These are phyloP conservation scores for Narcine bancroftii DNA, from an alignment of 2,113 vertebrate species.

Conservation along the genomic window DNA sequence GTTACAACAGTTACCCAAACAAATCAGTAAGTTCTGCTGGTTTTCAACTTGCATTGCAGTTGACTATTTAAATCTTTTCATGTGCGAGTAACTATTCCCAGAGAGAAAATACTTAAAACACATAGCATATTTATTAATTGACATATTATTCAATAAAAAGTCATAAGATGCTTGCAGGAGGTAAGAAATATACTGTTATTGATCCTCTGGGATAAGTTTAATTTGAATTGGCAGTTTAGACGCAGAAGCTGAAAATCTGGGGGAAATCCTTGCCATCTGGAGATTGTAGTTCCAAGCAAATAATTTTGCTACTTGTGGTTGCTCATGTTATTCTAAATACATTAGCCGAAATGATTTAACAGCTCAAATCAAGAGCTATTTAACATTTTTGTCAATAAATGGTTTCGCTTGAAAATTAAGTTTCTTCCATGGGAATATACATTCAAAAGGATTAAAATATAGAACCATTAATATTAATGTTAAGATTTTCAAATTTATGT, in stretches of 20 bases:
- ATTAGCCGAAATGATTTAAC: background rate
- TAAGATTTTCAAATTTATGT: background rate
- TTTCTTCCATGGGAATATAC: background rate
- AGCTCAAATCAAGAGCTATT: background rate
- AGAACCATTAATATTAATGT: background rate
- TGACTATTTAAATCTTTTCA: background rate
- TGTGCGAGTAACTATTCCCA: background rate
- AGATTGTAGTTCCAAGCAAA: background rate
- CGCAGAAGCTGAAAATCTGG: background rate
- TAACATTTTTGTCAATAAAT: background rate
- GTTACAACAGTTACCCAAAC: background rate
- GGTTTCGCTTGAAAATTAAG: background rate
- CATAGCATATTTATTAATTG: conserved; percentile 8
- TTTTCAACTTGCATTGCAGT: background rate
- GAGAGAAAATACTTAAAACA: conserved; percentile 9
- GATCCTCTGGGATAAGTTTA: background rate
- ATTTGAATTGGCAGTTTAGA: conserved; percentile 11
- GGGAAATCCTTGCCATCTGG: conserved; percentile 19
- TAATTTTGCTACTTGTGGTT: background rate
- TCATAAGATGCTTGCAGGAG: background rate
- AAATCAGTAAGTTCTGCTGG: background rate
- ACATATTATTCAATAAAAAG: conserved; percentile 4
- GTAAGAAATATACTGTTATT: background rate
- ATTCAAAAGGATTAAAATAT: background rate
- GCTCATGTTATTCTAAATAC: background rate